A percentile compares a stretch with the other conserved stretches of the same genome.
phyloP scores from a whole-genome alignment of 2,797 vertebrate genomes.

The Myotis findleyi region DNA sequence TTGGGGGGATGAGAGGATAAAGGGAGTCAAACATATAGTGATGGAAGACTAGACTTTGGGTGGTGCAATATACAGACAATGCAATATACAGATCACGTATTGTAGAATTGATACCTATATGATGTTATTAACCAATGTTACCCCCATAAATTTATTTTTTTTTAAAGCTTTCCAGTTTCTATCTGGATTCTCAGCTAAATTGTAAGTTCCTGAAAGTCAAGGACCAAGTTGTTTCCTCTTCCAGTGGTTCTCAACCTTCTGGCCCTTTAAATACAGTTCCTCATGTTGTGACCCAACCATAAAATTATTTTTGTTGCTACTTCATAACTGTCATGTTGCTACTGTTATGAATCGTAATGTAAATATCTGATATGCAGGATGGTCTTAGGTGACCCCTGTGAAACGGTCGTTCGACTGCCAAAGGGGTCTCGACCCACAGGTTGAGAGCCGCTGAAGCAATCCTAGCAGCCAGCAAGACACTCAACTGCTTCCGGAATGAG shows the following conservation, averaged over 20 bases:
- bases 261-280: too few relatives aligned
- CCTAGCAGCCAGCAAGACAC: not conserved
- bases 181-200: conserved; percentile 17
- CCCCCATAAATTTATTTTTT: not conserved
- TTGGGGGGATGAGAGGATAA: too few relatives aligned
- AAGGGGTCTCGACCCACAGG: too few relatives aligned
- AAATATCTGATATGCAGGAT: too few relatives aligned
- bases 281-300: too few relatives aligned
- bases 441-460: not conserved
- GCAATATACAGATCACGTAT: not conserved
- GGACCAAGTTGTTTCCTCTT: not conserved
- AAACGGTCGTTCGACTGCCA: too few relatives aligned
- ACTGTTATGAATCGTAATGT: too few relatives aligned
- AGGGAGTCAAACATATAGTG: not conserved
- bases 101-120: not conserved
- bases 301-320: too few relatives aligned
- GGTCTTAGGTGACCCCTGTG: too few relatives aligned
- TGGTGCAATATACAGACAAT: not conserved
- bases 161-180: not conserved
- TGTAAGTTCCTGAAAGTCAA: not conserved
- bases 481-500: not conserved
- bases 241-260: too few relatives aligned
- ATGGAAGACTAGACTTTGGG: too few relatives aligned
- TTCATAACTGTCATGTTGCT: too few relatives aligned
- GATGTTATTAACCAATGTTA: not conserved